These are phyloP conservation scores for Chloroclysta siterata DNA, from an alignment of 2,888 invertebrate genomes.

Conservation along the genomic window DNA sequence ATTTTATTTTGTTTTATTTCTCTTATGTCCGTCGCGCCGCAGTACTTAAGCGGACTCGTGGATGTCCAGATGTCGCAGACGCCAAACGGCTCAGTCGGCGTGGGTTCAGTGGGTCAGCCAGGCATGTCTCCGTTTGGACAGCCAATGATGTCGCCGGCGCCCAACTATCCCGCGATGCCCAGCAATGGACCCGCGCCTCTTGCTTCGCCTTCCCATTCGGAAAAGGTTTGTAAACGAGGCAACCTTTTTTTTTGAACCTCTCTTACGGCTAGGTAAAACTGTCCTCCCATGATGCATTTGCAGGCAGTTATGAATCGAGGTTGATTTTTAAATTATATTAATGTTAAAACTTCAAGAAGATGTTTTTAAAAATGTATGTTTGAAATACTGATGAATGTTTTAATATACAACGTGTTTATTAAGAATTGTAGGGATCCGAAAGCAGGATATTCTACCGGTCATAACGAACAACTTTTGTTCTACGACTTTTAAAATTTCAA, in stretches of 20 bases:
- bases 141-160: conserved; percentile 86
- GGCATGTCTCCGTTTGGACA: conserved; percentile 90
- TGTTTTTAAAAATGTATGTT: too few relatives aligned
- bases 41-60: conserved; percentile 36
- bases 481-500: too few relatives aligned
- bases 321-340: too few relatives aligned
- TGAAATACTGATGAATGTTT: too few relatives aligned
- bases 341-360: too few relatives aligned
- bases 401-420: too few relatives aligned
- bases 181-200: conserved; percentile 86
- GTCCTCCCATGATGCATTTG: too few relatives aligned
- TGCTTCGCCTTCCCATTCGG: conserved; percentile 80
- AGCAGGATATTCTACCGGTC: too few relatives aligned
- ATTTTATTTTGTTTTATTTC: conserved; percentile 33
- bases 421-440: too few relatives aligned
- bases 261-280: too few relatives aligned
- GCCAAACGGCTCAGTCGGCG: conserved; percentile 83
- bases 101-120: conserved; percentile 83
- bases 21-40: conserved; percentile 31
- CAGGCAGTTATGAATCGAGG: too few relatives aligned
- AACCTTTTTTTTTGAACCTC: not conserved
- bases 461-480: too few relatives aligned
- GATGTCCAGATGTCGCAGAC: conserved; percentile 73
- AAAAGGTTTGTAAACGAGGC: conserved; percentile 51
- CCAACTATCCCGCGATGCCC: conserved; percentile 83